Evolutionary conservation across 2,888 invertebrate species (phyloP), one percentile per base, ranked within the genome.

Genomic region (Gymnoscelis rufifasciata): DNA sequence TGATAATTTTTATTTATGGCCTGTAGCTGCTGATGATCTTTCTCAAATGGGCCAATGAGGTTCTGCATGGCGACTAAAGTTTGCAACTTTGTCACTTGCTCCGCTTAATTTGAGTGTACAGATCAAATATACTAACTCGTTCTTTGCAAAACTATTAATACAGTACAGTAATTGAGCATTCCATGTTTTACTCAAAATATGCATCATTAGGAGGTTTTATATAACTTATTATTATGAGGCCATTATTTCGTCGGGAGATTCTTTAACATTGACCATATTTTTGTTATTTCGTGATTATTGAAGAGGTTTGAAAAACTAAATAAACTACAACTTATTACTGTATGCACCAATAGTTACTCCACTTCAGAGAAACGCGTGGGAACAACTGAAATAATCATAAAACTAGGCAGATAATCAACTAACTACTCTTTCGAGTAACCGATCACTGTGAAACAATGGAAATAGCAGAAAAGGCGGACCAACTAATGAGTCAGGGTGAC

Each of bases 1-100:
- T 78, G 78, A 82, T 81, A 78, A 81, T 77, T 78, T 78, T 76
- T 78, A 80, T 82, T 82, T 80, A 76, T 77, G 70, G 71, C 68
- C 66, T 70, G 71, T 64, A 71, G 65, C 62, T 71, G 60, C 52
- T 60, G 48, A 54, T 76, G 69, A 75, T 70, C 72, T 74, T 73
- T 76, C 56, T 54, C 59, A 63, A 68, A 56, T 54, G 38, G 47
- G 47, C 52, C 54, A 50, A 58, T 59, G 60, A 55, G 43, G 24
- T 14, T 13, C 35, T 29, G 15, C 37, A 35, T 13, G 10, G 35
- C 38, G 40, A 13, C 43, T 39, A 36, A 38, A 47, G 27, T 37
- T 45, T 29, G 26, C 10, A 35, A 27, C 26, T 27, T 27, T 44
- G 30, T 40, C 39, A 30, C 24, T 4, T 26, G 26, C 19, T 19